Evolutionary conservation across 2,888 invertebrate genomes (phyloP).

Genomic region (Lypha dubia): DNA sequence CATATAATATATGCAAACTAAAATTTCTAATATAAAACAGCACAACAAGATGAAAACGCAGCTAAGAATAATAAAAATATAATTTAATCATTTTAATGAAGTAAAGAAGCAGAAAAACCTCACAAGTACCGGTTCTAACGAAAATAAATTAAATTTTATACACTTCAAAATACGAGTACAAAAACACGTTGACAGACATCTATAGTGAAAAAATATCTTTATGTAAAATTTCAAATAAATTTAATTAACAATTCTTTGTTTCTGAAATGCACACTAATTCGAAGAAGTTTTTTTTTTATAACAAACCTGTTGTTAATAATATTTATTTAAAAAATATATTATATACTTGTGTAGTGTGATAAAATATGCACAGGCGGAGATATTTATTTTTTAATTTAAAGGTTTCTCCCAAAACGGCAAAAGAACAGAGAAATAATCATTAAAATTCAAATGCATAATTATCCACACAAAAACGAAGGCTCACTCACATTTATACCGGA

Average conservation of each 20-base stretch:
- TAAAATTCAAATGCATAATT: conserved; percentile 48
- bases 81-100: conserved; percentile 6
- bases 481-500: neutral
- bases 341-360: neutral
- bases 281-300: neutral
- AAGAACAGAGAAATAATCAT: neutral
- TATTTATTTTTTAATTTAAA: conserved; percentile 13
- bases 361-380: neutral
- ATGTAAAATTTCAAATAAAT: conserved; percentile 7
- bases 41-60: neutral
- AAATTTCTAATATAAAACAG: conserved; percentile 37
- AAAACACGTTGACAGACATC: neutral
- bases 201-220: neutral
- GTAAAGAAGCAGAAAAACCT: neutral
- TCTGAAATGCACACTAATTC: conserved; percentile 3
- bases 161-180: conserved; percentile 10
- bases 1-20: conserved; percentile 45
- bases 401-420: neutral
- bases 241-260: conserved; percentile 1
- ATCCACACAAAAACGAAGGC: neutral
- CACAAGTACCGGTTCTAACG: conserved; percentile 27
- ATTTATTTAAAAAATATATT: neutral
- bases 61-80: neutral
- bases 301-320: conserved; percentile 30
- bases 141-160: conserved; percentile 11